phyloP scores from a whole-genome alignment of 2,797 vertebrate species.

The Helicolenus hilgendorfi region DNA sequence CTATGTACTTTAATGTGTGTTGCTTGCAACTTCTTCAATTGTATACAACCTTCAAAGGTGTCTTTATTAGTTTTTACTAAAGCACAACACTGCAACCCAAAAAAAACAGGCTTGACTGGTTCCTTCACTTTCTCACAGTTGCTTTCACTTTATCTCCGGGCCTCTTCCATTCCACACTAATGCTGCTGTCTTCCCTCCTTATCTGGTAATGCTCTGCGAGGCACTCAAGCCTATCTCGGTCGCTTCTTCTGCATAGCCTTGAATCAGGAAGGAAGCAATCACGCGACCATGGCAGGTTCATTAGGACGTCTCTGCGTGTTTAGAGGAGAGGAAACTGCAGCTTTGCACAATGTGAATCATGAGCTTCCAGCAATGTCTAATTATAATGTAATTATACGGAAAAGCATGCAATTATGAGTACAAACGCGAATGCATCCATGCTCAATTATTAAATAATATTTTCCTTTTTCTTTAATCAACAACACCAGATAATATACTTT shows the following conservation, averaged over 20 bases:
- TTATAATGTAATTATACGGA: slow-evolving; percentile 7
- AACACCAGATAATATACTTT: background rate
- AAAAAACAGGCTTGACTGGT: slow-evolving; percentile 4
- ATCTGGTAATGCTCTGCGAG: slow-evolving; percentile 53
- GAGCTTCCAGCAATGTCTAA: background rate
- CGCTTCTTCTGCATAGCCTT: slow-evolving; percentile 17
- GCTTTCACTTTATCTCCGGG: slow-evolving; percentile 51
- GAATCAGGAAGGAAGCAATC: slow-evolving; percentile 54
- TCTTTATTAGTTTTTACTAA: background rate
- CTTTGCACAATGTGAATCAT: slow-evolving; percentile 31
- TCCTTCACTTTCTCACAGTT: slow-evolving; percentile 39
- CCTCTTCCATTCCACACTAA: slow-evolving; percentile 31
- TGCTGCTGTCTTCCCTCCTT: slow-evolving; percentile 52
- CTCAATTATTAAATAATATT: background rate
- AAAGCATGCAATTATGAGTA: background rate
- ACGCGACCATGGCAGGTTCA: slow-evolving; percentile 29
- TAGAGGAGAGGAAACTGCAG: slow-evolving; percentile 6
- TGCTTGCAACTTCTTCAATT: background rate
- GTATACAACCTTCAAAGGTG: background rate
- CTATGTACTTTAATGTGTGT: background rate
- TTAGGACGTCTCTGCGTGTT: slow-evolving; percentile 21
- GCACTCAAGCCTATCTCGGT: slow-evolving; percentile 25
- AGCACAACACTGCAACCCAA: background rate
- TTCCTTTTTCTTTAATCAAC: slow-evolving; percentile 4
- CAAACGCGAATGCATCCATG: background rate